Evolutionary conservation across 2,888 invertebrate genomes (phyloP).

Genomic region (Scrobipalpa atriplicella): DNA sequence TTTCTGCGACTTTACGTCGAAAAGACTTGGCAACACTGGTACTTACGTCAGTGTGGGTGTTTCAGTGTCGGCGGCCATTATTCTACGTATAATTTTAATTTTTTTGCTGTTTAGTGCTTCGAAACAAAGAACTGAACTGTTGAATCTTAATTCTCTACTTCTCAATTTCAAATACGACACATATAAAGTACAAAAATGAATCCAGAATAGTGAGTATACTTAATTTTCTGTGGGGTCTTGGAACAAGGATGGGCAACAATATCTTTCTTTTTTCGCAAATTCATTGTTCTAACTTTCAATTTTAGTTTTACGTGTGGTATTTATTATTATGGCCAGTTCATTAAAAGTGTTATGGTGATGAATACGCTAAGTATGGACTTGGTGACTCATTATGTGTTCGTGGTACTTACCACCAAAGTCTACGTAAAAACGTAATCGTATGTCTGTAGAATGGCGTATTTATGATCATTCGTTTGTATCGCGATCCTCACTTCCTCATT

Average conservation of each 20-base stretch:
- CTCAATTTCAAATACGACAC: slow-evolving; percentile 64
- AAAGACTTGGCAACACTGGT: too few species aligned
- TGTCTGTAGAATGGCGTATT: slow-evolving; percentile 67
- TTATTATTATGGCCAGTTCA: background rate
- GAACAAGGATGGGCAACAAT: slow-evolving; percentile 68
- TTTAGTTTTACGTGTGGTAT: slow-evolving; percentile 33
- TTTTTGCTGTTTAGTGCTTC: slow-evolving; percentile 73
- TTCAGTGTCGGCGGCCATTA: slow-evolving; percentile 79
- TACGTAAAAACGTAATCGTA: slow-evolving; percentile 67
- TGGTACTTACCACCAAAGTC: slow-evolving; percentile 63
- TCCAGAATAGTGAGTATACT: slow-evolving; percentile 91
- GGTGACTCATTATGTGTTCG: slow-evolving; percentile 75
- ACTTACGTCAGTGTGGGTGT: slow-evolving; percentile 82
- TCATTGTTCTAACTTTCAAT: slow-evolving; percentile 58
- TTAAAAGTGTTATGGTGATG: background rate
- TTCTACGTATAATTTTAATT: slow-evolving; percentile 76
- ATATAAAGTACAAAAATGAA: slow-evolving; percentile 85
- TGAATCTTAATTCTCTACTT: slow-evolving; percentile 56
- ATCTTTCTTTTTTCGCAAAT: slow-evolving; percentile 66
- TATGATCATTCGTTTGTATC: slow-evolving; percentile 47
- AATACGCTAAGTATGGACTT: slow-evolving; percentile 29
- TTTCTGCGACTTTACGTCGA: too few species aligned
- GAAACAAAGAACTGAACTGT: slow-evolving; percentile 71
- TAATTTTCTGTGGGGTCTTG: slow-evolving; percentile 54
- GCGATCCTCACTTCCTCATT: slow-evolving; percentile 51